phyloP scores from a whole-genome alignment of 2,888 invertebrate species.

The Luperina nickerlii region DNA sequence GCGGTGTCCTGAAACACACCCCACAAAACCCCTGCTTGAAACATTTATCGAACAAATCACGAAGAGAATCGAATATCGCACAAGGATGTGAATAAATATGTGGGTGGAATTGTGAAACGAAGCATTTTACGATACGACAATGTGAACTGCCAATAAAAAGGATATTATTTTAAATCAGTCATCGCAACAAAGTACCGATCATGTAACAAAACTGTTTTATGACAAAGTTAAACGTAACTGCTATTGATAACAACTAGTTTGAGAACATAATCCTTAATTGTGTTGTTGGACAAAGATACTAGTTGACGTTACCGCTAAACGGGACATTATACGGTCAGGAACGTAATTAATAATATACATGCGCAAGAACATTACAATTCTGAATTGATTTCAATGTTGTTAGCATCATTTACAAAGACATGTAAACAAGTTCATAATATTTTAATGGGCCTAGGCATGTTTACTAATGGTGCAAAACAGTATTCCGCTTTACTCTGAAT shows the following conservation, averaged over 20 bases:
- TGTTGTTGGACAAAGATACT: slow-evolving; percentile 56
- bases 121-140: slow-evolving; percentile 65
- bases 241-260: slow-evolving; percentile 57
- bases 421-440: not conserved
- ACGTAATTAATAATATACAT: slow-evolving; percentile 28
- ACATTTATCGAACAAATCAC: slow-evolving; percentile 28
- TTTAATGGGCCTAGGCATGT: not conserved
- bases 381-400: slow-evolving; percentile 22
- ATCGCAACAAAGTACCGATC: slow-evolving; percentile 61
- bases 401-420: slow-evolving; percentile 17
- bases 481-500: slow-evolving; percentile 7
- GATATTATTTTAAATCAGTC: slow-evolving; percentile 68
- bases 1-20: slow-evolving; percentile 14
- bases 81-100: slow-evolving; percentile 61
- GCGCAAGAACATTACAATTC: slow-evolving; percentile 21
- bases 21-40: slow-evolving; percentile 22
- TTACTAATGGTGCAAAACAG: not conserved
- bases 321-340: slow-evolving; percentile 24
- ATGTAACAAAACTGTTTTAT: slow-evolving; percentile 66
- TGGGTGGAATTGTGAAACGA: slow-evolving; percentile 66
- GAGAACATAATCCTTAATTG: slow-evolving; percentile 52
- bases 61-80: slow-evolving; percentile 47
- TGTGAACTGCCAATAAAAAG: slow-evolving; percentile 64
- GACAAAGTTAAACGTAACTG: slow-evolving; percentile 57
- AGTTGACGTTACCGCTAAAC: slow-evolving; percentile 44